phyloP scores from a whole-genome alignment of 2,113 vertebrate species.

The Montifringilla adamsi region DNA sequence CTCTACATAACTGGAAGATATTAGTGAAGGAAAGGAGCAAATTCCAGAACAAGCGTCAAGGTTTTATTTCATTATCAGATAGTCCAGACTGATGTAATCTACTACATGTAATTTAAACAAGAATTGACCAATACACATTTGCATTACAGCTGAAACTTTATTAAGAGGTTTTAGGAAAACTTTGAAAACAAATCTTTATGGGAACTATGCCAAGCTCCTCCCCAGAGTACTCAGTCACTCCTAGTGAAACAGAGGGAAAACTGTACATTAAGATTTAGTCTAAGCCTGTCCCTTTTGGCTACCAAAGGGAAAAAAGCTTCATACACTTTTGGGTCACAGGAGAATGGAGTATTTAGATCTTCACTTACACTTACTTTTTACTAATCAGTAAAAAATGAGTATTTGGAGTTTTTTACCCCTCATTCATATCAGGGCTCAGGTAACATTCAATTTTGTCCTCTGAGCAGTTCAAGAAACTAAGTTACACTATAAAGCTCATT shows the following conservation, averaged over 20 bases:
- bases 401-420: too few relatives aligned
- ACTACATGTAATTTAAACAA: accelerated
- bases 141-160: background rate
- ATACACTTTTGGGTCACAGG: background rate
- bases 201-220: background rate
- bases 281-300: background rate
- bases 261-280: background rate
- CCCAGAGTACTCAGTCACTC: background rate
- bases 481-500: background rate
- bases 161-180: background rate
- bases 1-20: background rate
- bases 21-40: background rate
- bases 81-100: background rate
- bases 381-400: background rate
- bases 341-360: background rate
- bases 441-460: background rate
- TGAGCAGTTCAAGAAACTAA: background rate
- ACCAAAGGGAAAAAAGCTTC: background rate
- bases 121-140: background rate
- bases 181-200: background rate
- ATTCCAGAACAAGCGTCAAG: background rate
- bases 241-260: background rate
- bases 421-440: background rate
- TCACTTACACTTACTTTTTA: background rate
- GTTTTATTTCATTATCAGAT: background rate